These are phyloP conservation scores for Vulpes lagopus DNA, from an alignment of 2,113 vertebrate genomes.

Conservation along the genomic window DNA sequence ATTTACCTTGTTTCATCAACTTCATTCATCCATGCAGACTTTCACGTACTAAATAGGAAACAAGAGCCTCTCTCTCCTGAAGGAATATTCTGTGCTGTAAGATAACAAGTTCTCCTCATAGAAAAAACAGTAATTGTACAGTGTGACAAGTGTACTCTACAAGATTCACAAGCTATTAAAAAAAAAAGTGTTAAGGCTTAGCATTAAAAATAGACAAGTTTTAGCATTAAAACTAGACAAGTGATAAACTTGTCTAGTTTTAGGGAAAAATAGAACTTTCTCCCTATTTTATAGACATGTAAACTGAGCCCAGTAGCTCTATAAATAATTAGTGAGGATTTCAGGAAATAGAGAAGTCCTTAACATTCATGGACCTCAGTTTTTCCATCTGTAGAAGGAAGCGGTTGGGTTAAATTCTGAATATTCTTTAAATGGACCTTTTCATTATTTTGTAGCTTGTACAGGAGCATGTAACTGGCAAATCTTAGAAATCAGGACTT, in stretches of 20 bases:
- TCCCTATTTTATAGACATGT: not conserved
- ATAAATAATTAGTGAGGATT: not conserved
- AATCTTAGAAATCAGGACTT: not conserved
- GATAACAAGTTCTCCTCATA: not conserved
- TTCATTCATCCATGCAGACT: not conserved
- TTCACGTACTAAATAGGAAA: not conserved
- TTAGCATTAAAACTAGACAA: too few relatives aligned
- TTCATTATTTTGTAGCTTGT: not conserved
- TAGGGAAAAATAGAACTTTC: not conserved
- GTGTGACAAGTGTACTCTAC: not conserved
- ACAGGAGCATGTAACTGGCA: not conserved
- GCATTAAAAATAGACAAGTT: not conserved
- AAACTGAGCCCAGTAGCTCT: not conserved
- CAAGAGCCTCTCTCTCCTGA: not conserved
- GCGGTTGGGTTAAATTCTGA: not conserved
- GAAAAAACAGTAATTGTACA: not conserved
- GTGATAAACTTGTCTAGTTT: too few relatives aligned
- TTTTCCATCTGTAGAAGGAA: not conserved
- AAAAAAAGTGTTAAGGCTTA: not conserved
- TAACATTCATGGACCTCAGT: not conserved
- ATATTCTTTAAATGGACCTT: not conserved
- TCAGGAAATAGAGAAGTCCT: not conserved
- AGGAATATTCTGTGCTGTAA: not conserved
- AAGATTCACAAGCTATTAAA: not conserved
- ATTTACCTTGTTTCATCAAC: not conserved